Base-by-base conservation (phyloP, 1,140 invertebrate genomes). In the Calliopsis andreniformis region DNA sequence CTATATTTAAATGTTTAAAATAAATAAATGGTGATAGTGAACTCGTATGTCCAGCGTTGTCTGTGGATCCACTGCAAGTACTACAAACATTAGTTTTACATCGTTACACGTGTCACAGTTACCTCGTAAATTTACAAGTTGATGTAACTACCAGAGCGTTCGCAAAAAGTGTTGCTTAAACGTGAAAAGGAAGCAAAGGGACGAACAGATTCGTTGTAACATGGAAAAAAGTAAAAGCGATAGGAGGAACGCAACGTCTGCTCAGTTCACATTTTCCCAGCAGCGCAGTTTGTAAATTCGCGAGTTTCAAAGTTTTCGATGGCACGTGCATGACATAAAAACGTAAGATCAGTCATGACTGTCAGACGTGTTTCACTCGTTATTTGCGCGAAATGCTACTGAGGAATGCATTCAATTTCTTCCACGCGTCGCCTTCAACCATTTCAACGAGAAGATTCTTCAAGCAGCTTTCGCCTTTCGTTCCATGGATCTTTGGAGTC, bases 381-480 rank as follows among this genome's bases (percentile, higher is more conserved):
- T 75, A 75, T 75, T 75, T 49, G 62, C 63, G 12, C 42, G 63
- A 51, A 49, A 56, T 18, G 20, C 35, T 47, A 63, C 49, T n/a
- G 63, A 49, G 53, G 63, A 67, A 75, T 75, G 72, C 53, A 66
- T 75, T 75, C 62, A 75, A 75, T 75, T 75, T 68, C 53, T 63
- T 68, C 45, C 30, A 68, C 72, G 42, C 42, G 42, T 51, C 61
- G 47, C 53, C 63, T 47, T 20, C 39, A 58, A 68, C 30, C 51
- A 20, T 67, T 58, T 75, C 71, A 75, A 20, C 12, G 23, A 7
- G 63, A 59, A 58, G 53, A 75, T 58, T 75, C 72, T 49, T 58
- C 53, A 32, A 49, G 51, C 30, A 39, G 63, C 72, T 67, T 75
- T 45, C 39, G 72, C 58, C 49, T 68, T 67, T 75, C 72, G 63